phyloP scores from a whole-genome alignment of 2,113 vertebrate genomes.

The Lasiurus cinereus region DNA sequence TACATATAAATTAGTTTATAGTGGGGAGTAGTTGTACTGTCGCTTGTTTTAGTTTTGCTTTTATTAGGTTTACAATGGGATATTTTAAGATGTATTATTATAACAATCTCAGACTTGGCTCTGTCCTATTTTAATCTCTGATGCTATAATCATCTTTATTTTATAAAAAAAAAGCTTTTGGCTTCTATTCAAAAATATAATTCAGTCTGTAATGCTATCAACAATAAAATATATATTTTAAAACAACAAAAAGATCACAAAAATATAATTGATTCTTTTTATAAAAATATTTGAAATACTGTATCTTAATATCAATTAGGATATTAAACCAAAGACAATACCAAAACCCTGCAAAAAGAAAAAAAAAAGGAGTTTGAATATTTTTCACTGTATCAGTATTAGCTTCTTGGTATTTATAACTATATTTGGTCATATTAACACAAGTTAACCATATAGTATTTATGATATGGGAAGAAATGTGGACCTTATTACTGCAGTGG shows the following conservation, averaged over 20 bases:
- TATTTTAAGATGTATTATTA: neutral
- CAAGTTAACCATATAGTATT: neutral
- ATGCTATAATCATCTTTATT: neutral
- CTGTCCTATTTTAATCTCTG: neutral
- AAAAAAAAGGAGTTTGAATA: neutral
- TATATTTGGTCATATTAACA: neutral
- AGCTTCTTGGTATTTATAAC: neutral
- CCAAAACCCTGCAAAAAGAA: neutral
- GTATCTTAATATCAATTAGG: neutral
- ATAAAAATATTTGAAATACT: neutral
- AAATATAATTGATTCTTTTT: neutral
- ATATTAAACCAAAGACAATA: neutral
- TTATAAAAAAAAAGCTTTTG: conserved; percentile 2
- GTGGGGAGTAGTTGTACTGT: neutral
- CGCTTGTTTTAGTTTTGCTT: neutral
- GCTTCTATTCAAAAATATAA: neutral
- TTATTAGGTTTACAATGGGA: neutral
- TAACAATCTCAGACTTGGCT: neutral
- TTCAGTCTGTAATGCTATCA: neutral
- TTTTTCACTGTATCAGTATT: neutral
- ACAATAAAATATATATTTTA: too few relatives aligned
- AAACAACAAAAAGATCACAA: neutral
- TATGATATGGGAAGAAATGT: neutral
- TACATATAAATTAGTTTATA: neutral
- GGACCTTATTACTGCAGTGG: neutral